These are phyloP conservation scores for Pardosa pseudoannulata DNA, from an alignment of 2,888 invertebrate species.

Conservation along the genomic window DNA sequence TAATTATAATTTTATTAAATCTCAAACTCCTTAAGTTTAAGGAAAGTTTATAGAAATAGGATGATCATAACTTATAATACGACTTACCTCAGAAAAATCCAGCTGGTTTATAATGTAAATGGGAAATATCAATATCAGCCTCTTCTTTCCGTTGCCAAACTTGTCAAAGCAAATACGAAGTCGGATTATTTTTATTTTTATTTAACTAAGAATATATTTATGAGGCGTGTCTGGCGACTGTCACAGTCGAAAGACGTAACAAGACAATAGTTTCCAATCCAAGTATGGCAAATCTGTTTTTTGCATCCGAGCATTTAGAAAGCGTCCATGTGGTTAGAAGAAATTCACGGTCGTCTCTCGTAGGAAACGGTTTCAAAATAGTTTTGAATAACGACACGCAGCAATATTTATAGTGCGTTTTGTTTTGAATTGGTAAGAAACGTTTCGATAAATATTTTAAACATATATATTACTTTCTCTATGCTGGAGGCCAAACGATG, in stretches of 20 bases:
- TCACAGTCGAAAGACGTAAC: slow-evolving; percentile 47
- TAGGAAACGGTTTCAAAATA: slow-evolving; percentile 15
- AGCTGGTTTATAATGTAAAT: too few relatives aligned
- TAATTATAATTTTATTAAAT: too few relatives aligned
- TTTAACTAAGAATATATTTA: not conserved
- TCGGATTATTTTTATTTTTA: not conserved
- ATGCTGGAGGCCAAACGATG: too few relatives aligned
- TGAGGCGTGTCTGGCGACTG: slow-evolving; percentile 36
- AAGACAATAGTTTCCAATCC: slow-evolving; percentile 33
- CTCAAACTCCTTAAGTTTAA: too few relatives aligned
- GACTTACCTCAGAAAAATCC: too few relatives aligned
- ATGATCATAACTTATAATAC: too few relatives aligned
- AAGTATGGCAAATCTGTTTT: slow-evolving; percentile 51
- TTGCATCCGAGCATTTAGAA: slow-evolving; percentile 14
- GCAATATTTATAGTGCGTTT: not conserved
- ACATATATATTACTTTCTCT: too few relatives aligned
- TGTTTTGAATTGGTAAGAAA: not conserved
- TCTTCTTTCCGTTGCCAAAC: not conserved
- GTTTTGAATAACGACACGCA: slow-evolving; percentile 25
- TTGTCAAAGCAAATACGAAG: not conserved
- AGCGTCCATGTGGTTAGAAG: slow-evolving; percentile 32
- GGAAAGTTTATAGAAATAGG: too few relatives aligned
- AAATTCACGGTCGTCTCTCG: slow-evolving; percentile 56
- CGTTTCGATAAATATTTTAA: too few relatives aligned
- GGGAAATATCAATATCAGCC: too few relatives aligned